phyloP scores from a whole-genome alignment of 2,113 vertebrate species.

The Aegithalos caudatus region DNA sequence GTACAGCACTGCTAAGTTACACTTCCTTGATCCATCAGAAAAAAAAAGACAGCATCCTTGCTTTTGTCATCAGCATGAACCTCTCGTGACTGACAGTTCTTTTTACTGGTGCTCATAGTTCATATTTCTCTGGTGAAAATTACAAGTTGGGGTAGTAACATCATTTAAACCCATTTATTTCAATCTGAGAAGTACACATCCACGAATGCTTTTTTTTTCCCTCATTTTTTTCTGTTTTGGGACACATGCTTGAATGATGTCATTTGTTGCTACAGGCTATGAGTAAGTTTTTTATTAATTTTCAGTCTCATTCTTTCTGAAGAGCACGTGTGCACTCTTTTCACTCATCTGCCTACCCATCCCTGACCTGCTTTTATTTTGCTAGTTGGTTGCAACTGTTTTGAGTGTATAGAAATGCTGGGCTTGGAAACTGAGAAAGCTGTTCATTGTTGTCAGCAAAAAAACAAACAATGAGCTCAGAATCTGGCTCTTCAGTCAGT shows the following conservation, averaged over 20 bases:
- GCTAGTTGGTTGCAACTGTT: constrained; percentile 44
- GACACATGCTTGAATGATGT: neutral
- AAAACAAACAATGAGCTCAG: constrained; percentile 69
- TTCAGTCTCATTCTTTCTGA: constrained; percentile 11
- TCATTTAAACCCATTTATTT: neutral
- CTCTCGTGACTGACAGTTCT: neutral
- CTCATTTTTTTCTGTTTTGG: neutral
- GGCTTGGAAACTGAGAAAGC: constrained; percentile 58
- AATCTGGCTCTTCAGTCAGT: constrained; percentile 65
- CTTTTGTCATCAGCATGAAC: neutral
- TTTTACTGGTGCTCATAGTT: neutral
- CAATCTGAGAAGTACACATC: neutral
- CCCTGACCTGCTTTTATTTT: constrained; percentile 36
- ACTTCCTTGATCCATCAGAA: neutral
- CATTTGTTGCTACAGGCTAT: neutral
- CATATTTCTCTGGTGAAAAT: neutral
- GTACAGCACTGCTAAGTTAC: neutral
- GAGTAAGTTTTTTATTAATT: constrained; percentile 11
- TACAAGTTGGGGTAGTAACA: neutral
- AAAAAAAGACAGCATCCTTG: neutral
- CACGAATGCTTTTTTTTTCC: accelerated
- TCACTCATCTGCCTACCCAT: neutral
- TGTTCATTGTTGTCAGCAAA: constrained; percentile 60
- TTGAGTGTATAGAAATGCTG: constrained; percentile 55
- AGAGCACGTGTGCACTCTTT: neutral